Conservation (phyloP, 2,113 vertebrate genomes). For the Felis chaus region DNA sequence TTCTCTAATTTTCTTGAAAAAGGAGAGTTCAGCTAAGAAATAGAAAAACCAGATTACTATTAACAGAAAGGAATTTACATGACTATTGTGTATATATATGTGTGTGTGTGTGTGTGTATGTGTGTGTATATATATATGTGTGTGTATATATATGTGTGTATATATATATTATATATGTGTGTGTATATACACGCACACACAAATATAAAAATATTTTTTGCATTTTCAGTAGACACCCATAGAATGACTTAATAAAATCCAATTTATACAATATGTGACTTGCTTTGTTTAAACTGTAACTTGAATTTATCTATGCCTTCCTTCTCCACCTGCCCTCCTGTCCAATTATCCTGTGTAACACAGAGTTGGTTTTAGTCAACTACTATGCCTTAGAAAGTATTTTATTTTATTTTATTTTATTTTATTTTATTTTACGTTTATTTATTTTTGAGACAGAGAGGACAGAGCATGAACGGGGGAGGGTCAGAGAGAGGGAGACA, state of each 20-base stretch:
- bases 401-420: not conserved
- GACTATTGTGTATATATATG: not conserved
- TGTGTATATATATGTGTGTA: too few relatives aligned
- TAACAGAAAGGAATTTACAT: not conserved
- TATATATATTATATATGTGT: too few relatives aligned
- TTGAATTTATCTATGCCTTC: not conserved
- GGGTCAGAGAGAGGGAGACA: too few relatives aligned
- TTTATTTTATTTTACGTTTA: too few relatives aligned
- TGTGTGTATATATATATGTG: too few relatives aligned
- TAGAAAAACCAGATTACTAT: not conserved
- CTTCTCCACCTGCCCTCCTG: not conserved
- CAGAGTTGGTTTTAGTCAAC: not conserved
- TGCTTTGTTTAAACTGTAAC: not conserved
- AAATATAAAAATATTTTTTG: not conserved
- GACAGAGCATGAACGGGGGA: too few relatives aligned
- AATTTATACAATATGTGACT: not conserved
- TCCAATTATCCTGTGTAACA: not conserved
- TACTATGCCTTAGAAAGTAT: not conserved
- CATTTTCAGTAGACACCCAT: not conserved
- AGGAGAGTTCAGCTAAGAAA: not conserved
- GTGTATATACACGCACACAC: too few relatives aligned
- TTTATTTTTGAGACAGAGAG: too few relatives aligned
- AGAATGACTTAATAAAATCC: not conserved
- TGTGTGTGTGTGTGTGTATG: too few relatives aligned
- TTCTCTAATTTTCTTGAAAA: not conserved